Evolutionary conservation across 2,888 invertebrate species (phyloP).

Genomic region (Spialia ferax): DNA sequence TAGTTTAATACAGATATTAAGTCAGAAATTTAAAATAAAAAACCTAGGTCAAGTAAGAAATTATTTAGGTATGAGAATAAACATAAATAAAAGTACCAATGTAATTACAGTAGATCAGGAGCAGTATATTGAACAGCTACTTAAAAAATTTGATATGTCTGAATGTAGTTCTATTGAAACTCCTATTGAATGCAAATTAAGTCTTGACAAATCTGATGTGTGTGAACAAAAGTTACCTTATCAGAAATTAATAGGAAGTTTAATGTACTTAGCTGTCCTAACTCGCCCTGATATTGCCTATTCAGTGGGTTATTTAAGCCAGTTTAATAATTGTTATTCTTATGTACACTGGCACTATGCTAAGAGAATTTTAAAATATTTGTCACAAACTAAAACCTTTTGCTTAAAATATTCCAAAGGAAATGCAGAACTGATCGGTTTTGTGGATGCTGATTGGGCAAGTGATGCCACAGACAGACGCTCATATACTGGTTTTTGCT

Average conservation of each 20-base stretch:
- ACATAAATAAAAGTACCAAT: slow-evolving; percentile 17
- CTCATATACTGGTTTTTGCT: slow-evolving; percentile 42
- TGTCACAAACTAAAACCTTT: slow-evolving; percentile 37
- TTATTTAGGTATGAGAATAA: slow-evolving; percentile 36
- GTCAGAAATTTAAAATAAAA: slow-evolving; percentile 38
- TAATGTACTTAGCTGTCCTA: slow-evolving; percentile 31
- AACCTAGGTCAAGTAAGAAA: slow-evolving; percentile 34
- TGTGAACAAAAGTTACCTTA: slow-evolving; percentile 24
- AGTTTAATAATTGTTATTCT: slow-evolving; percentile 29
- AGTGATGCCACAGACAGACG: slow-evolving; percentile 35
- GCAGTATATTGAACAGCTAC: slow-evolving; percentile 30
- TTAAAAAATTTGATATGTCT: slow-evolving; percentile 37
- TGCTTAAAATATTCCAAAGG: slow-evolving; percentile 39
- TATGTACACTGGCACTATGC: slow-evolving; percentile 21
- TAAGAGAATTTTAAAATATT: slow-evolving; percentile 31
- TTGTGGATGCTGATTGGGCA: slow-evolving; percentile 42
- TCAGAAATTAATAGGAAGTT: slow-evolving; percentile 33
- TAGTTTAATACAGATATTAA: background rate
- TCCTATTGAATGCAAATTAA: slow-evolving; percentile 36
- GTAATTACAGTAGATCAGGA: slow-evolving; percentile 36
- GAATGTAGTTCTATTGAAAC: slow-evolving; percentile 28
- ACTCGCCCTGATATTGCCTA: slow-evolving; percentile 28
- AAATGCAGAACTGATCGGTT: slow-evolving; percentile 24
- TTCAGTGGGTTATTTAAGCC: slow-evolving; percentile 20
- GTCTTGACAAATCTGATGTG: slow-evolving; percentile 26